Base-by-base conservation (phyloP, 2,113 vertebrate species). In the Arenaria interpres region DNA sequence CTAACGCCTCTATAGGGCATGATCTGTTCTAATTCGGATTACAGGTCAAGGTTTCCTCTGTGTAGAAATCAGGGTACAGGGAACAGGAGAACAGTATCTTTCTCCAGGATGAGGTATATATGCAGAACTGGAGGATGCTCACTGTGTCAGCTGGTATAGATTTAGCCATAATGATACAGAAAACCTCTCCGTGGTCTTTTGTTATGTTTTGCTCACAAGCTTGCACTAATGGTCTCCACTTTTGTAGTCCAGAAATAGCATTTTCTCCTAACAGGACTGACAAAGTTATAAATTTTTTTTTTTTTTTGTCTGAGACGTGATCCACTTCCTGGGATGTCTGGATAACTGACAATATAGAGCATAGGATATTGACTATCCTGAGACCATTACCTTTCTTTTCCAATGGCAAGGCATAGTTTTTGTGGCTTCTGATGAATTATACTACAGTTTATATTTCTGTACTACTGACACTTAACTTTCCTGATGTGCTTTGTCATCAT, bases 111-210 rank as follows among this genome's bases (percentile, higher is more conserved):
- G 28, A 84, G 10, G 9, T 45, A 8, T 88, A 28, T 83, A 27
- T 43, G 37, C 41, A 87, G 78, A 90, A 64, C 33, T 35, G 51
- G 32, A 79, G 21, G 41, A 53, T 32, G n/a, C 8, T 81, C 56
- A 43, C 35, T 45, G 12, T 0, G 0, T 62, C 30, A 74, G 3
- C 20, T 66, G 28, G 6, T 56, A 41, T 35, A 50, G 11, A 41
- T 50, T 50, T 57, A 60, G 17, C 24, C 32, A 7, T 56, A 43
- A 33, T 14, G 23, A 24, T 43, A 59, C 4, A n/a, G 63, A 86
- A 75, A 41, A 76, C 5, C 6, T 80, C 50, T 64, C 45, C 0
- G 1, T 32, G 30, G 19, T 35, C 14, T 33, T 60, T 22, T 69
- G 33, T 35, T 11, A 8, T 33, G 19, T 73, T 79, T 83, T 88